These are phyloP conservation scores for Cottus gobio DNA, from an alignment of 2,113 vertebrate genomes.

Conservation along the genomic window DNA sequence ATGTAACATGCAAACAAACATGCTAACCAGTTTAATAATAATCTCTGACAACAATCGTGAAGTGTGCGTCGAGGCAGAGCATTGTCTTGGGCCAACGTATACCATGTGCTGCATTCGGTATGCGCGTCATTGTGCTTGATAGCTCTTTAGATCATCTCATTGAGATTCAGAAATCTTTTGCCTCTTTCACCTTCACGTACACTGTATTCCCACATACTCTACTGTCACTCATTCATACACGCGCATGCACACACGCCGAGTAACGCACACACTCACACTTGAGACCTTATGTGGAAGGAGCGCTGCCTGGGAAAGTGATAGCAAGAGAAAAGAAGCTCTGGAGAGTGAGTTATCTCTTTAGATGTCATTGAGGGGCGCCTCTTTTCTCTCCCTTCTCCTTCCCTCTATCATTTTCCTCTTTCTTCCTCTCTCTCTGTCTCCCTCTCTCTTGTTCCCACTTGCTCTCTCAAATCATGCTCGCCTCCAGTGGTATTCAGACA, in stretches of 20 bases:
- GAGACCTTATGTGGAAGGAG: slow-evolving; percentile 70
- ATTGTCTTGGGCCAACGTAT: not conserved
- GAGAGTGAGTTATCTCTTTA: slow-evolving; percentile 81
- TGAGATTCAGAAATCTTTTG: slow-evolving; percentile 56
- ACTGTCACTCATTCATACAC: slow-evolving; percentile 63
- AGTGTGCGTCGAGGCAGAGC: slow-evolving; percentile 8
- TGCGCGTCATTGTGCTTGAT: slow-evolving; percentile 39
- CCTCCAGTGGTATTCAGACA: slow-evolving; percentile 82
- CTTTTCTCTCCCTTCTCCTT: slow-evolving; percentile 70
- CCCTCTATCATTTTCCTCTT: slow-evolving; percentile 72
- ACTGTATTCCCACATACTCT: slow-evolving; percentile 49
- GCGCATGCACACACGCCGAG: slow-evolving; percentile 22
- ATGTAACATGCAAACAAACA: not conserved
- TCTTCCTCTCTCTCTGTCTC: slow-evolving; percentile 65
- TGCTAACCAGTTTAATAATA: not conserved
- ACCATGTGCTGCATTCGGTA: slow-evolving; percentile 21
- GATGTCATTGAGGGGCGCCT: slow-evolving; percentile 80
- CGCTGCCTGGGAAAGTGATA: slow-evolving; percentile 80
- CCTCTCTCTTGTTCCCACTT: slow-evolving; percentile 74
- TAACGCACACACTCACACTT: slow-evolving; percentile 48
- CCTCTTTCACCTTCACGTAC: slow-evolving; percentile 58
- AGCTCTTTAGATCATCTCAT: slow-evolving; percentile 57
- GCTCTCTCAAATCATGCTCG: slow-evolving; percentile 78
- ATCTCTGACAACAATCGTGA: not conserved
- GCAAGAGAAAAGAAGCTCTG: slow-evolving; percentile 77